These are phyloP conservation scores for Sinocyclocheilus anophthalmus DNA, from an alignment of 2,113 vertebrate genomes.

Conservation along the genomic window DNA sequence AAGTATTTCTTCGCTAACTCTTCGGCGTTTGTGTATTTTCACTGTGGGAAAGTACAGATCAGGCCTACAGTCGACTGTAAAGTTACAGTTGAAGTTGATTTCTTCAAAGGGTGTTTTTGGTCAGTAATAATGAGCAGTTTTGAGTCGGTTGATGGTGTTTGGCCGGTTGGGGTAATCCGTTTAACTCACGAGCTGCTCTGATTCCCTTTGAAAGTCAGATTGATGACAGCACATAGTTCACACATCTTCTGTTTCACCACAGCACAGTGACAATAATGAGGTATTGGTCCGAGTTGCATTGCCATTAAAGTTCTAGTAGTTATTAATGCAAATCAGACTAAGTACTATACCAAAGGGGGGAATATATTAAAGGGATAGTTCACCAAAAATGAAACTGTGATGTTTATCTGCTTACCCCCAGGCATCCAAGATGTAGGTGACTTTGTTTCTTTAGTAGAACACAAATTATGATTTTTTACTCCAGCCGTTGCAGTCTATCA, in stretches of 20 bases:
- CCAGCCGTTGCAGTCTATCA: no score
- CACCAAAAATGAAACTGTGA: no score
- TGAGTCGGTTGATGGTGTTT: not conserved
- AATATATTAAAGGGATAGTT: not conserved
- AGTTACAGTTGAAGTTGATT: not conserved
- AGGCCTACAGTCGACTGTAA: not conserved
- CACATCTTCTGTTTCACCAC: not conserved
- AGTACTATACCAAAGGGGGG: not conserved
- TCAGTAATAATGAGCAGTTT: not conserved
- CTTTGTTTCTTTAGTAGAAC: no score
- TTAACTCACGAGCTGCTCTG: not conserved
- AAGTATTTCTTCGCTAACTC: not conserved
- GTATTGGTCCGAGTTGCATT: not conserved
- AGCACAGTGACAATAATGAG: not conserved
- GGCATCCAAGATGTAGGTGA: no score
- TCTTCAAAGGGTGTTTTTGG: not conserved
- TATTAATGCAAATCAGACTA: not conserved
- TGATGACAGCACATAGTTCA: constrained; percentile 4
- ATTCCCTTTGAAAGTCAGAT: not conserved
- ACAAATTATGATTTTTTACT: no score
- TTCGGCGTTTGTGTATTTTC: not conserved
- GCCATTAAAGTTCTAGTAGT: not conserved
- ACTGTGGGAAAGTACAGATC: not conserved
- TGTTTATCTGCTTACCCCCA: no score
- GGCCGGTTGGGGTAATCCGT: not conserved